phyloP scores from a whole-genome alignment of 2,113 vertebrate species.

The Rousettus leschenaultii region DNA sequence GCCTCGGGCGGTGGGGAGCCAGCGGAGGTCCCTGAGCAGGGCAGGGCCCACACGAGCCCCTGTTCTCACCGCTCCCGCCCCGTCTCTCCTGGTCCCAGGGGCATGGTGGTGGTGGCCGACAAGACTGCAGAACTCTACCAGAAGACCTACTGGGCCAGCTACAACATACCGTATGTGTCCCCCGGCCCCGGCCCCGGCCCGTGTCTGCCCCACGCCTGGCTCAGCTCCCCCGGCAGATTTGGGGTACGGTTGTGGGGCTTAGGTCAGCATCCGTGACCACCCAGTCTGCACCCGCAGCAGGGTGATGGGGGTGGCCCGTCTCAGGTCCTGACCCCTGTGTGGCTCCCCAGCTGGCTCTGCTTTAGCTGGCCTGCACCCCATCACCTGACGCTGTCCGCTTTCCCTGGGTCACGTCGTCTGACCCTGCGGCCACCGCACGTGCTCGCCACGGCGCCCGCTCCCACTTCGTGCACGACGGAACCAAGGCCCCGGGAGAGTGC shows the following conservation, averaged over 20 bases:
- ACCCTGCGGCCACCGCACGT: fast-evolving
- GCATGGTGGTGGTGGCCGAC: slow-evolving; percentile 85
- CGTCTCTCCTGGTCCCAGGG: slow-evolving; percentile 43
- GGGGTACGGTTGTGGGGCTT: too few species aligned
- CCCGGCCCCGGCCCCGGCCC: fast-evolving
- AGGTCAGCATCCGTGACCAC: not conserved
- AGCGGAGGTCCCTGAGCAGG: not conserved
- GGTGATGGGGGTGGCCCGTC: not conserved
- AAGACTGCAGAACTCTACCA: slow-evolving; percentile 87
- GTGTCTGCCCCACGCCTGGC: fast-evolving
- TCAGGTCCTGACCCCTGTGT: fast-evolving
- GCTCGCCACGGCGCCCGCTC: fast-evolving
- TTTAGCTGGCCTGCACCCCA: fast-evolving
- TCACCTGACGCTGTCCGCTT: too few species aligned
- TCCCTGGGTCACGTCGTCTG: not conserved
- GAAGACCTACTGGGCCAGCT: slow-evolving; percentile 96
- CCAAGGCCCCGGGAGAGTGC: not conserved
- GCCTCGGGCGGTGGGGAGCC: not conserved
- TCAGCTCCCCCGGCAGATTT: not conserved
- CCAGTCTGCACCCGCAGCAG: fast-evolving
- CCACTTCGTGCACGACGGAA: not conserved
- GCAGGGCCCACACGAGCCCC: fast-evolving
- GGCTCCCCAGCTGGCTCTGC: not conserved
- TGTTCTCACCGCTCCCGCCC: not conserved
- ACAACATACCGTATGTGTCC: slow-evolving; percentile 92